Evolutionary conservation across 2,113 vertebrate species (phyloP), one percentile per base, ranked within the genome.

Genomic region (Halichoeres trimaculatus): DNA sequence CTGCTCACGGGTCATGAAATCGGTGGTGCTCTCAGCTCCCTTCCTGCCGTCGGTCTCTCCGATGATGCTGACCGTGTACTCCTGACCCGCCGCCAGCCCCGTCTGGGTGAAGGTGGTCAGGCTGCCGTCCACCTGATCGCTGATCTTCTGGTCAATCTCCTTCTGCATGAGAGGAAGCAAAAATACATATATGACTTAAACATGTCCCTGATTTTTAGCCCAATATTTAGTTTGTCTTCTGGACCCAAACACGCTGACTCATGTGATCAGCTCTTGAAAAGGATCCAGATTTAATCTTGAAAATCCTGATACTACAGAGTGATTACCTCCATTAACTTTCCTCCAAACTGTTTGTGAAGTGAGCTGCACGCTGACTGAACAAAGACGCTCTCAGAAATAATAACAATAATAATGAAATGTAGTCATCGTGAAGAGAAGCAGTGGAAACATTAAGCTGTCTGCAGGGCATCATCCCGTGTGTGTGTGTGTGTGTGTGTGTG

Each of bases 61-160:
- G 2, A 62, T 73, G 23, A 95, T 41, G 34, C 67, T 83, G 78
- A 90, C 92, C 0, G n/a, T 85, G 83, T 94, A 95, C 48, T 89
- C 83, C 85, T 95, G 93, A 9, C 93, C 94, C 0, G 93, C 78
- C 1, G 91, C 93, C 74, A 96, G 82, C 0, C 95, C 94, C 0
- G 60, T 89, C 83, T 94, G 94, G 10, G 83, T 91, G 84, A 89
- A 95, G 54, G 56, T 61, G 62, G 55, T 91, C 36, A 83, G 62
- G 10, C 74, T 19, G 22, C 95, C 92, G 0, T 76, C 79, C 70
- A 94, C 83, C 22, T 69, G 81, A 0, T 58, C 38, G 0, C 51
- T 70, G 10, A 93, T 72, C 65, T 79, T 78, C 19, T 89, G 90
- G 53, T 91, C 88, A 0, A 68, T 70, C 41, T 94, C 91, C 64